These are phyloP conservation scores for Adelognathus sp. DNA, from an alignment of 2,888 invertebrate genomes.

Conservation along the genomic window DNA sequence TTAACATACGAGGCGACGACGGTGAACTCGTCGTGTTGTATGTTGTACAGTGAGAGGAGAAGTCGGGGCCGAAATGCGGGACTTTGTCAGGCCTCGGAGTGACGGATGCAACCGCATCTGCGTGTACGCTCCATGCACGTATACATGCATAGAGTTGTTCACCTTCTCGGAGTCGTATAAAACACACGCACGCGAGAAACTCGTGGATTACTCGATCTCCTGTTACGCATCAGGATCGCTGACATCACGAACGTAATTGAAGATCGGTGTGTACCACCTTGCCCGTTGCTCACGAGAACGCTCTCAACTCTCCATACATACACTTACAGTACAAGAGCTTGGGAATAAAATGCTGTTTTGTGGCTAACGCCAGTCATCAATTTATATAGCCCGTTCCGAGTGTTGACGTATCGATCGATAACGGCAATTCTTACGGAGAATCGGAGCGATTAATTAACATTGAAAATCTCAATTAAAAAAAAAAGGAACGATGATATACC, in stretches of 20 bases:
- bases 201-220: neutral
- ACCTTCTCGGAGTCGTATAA: neutral
- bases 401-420: conserved; percentile 2
- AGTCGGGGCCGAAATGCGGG: conserved; percentile 1
- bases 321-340: neutral
- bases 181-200: neutral
- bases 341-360: neutral
- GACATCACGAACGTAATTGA: conserved; percentile 41
- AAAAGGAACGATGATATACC: neutral
- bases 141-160: neutral
- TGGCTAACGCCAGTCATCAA: conserved; percentile 5
- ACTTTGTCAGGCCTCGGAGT: neutral
- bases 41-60: neutral
- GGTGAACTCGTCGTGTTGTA: neutral
- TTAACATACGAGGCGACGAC: conserved; percentile 2
- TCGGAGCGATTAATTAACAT: neutral
- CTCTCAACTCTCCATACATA: no score
- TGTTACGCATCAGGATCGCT: conserved; percentile 16
- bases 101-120: neutral
- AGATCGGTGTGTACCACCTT: conserved; percentile 24
- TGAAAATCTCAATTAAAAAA: neutral
- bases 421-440: neutral
- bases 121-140: neutral
- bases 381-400: neutral
- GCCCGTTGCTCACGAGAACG: neutral